phyloP scores from a whole-genome alignment of 2,797 vertebrate species.

The Megalops cyprinoides region DNA sequence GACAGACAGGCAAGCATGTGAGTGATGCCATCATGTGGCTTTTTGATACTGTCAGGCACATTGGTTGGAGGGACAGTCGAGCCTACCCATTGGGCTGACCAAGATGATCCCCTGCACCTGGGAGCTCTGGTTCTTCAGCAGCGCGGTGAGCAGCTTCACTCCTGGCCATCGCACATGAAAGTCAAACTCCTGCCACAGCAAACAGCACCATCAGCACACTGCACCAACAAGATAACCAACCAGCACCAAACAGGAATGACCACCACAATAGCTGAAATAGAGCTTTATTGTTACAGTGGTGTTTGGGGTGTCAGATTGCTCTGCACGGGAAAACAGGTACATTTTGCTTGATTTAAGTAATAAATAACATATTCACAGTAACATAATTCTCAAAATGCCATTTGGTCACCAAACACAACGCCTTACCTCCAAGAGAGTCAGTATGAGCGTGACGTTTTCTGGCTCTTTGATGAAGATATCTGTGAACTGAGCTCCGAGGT shows the following conservation, averaged over 20 bases:
- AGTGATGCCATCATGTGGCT: too few species aligned
- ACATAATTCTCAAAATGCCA: not conserved
- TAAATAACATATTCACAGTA: too few species aligned
- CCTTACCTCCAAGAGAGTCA: conserved; percentile 89
- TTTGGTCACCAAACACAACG: not conserved
- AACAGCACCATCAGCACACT: not conserved
- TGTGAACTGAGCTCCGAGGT: conserved; percentile 90
- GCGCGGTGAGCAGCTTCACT: conserved; percentile 90
- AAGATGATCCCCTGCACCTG: conserved; percentile 93
- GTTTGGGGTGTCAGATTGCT: too few species aligned
- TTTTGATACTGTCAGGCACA: not conserved
- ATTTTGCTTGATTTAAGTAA: too few species aligned
- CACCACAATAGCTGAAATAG: not conserved
- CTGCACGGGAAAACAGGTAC: too few species aligned
- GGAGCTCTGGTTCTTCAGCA: conserved; percentile 88
- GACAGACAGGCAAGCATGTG: too few species aligned
- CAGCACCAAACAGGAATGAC: not conserved
- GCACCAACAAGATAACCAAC: too few species aligned
- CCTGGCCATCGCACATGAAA: conserved; percentile 97
- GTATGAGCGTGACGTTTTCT: conserved; percentile 90
- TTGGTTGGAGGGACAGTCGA: not conserved
- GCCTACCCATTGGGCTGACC: conserved; percentile 96
- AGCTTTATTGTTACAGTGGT: too few species aligned
- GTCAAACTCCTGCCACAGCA: conserved; percentile 87
- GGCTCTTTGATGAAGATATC: conserved; percentile 91